Evolutionary conservation across 2,797 vertebrate genomes (phyloP).

Genomic region (Lates japonicus): DNA sequence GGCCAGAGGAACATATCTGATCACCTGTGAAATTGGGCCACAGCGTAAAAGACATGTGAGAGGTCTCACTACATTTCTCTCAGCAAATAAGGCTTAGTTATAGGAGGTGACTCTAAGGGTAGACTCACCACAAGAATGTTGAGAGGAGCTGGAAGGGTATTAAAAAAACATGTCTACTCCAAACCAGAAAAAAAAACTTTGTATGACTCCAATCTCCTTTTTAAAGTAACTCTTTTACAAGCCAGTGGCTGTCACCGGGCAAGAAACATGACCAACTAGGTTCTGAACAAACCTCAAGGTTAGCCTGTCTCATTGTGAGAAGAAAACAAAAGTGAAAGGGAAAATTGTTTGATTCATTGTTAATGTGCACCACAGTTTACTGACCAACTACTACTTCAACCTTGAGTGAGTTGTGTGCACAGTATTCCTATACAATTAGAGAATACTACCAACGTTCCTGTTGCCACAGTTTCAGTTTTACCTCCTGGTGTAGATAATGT

Average conservation of each 20-base stretch:
- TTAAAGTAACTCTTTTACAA: background rate
- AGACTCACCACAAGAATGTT: background rate
- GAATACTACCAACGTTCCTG: background rate
- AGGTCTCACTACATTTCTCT: constrained; percentile 35
- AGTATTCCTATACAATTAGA: background rate
- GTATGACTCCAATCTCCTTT: background rate
- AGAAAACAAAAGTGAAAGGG: background rate
- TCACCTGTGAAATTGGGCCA: constrained; percentile 91
- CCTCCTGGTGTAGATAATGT: background rate
- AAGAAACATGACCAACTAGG: background rate
- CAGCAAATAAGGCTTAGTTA: constrained; percentile 28
- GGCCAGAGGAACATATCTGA: constrained; percentile 88
- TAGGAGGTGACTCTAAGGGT: constrained; percentile 14
- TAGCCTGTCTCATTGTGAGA: background rate
- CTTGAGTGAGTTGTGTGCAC: background rate
- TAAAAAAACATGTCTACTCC: no score
- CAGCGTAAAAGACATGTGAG: constrained; percentile 27
- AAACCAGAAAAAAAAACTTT: background rate
- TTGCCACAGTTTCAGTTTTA: background rate
- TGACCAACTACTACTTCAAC: background rate
- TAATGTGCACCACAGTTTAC: background rate
- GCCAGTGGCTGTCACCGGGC: background rate
- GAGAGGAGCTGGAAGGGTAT: no score
- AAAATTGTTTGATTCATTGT: background rate
- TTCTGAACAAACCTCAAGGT: background rate